Percentiles rank a stretch among this genome's conserved stretches.
phyloP scores from a whole-genome alignment of 1,140 invertebrate species.

The Drosophila ohnishii region DNA sequence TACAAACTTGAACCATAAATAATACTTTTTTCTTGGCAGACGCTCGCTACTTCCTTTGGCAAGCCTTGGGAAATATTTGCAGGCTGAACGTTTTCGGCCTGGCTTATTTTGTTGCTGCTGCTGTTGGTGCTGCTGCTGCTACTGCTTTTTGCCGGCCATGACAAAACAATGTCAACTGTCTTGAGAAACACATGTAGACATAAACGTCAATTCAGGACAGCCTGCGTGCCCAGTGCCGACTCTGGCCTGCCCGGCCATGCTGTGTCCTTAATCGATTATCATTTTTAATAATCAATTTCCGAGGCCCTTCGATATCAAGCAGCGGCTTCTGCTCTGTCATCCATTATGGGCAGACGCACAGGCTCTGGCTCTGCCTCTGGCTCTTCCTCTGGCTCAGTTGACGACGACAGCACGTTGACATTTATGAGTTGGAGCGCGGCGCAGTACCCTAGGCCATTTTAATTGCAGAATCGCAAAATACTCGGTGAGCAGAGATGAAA shows the following conservation, averaged over 20 bases:
- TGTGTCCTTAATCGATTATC: conserved; percentile 80
- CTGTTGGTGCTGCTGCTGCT: conserved; percentile 8
- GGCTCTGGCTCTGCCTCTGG: conserved; percentile 5
- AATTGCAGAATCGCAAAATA: conserved; percentile 57
- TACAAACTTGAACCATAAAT: conserved; percentile 66
- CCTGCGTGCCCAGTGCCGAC: conserved; percentile 33
- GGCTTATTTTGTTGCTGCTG: conserved; percentile 39
- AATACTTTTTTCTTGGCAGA: conserved; percentile 56
- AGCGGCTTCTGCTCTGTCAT: conserved; percentile 16
- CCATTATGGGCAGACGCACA: conserved; percentile 50
- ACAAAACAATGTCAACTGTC: conserved; percentile 82
- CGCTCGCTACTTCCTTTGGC: conserved; percentile 45
- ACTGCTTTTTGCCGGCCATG: conserved; percentile 58
- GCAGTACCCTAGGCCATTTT: conserved; percentile 39
- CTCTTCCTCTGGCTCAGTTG: conserved; percentile 23
- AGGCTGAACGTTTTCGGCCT: conserved; percentile 62
- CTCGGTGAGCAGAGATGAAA: conserved; percentile 35
- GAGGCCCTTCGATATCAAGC: conserved; percentile 28
- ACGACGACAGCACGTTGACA: conserved; percentile 47
- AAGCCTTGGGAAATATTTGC: conserved; percentile 67
- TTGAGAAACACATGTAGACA: conserved; percentile 83
- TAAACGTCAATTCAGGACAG: conserved; percentile 74
- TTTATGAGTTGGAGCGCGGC: conserved; percentile 58
- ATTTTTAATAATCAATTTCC: conserved; percentile 83
- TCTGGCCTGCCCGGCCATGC: conserved; percentile 16